Base-by-base conservation (phyloP, 2,797 vertebrate species). In the Cercopithecus hamlyni region DNA sequence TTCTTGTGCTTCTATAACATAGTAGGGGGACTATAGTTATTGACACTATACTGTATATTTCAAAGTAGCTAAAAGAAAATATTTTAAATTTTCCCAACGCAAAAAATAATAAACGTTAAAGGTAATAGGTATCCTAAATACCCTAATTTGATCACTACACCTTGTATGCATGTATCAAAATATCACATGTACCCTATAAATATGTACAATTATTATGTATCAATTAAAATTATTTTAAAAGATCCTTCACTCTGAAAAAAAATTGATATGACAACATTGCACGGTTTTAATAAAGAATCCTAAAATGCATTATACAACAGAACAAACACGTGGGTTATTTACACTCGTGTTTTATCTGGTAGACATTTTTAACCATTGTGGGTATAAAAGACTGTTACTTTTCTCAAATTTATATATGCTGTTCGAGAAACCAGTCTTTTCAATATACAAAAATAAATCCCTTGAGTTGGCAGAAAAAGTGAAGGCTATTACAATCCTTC, bases 221-320 rank as follows among this genome's bases (percentile, higher is more conserved):
- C 43, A 77, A 33, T 48, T 77, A 11, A 72, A 72, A 33, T 19
- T 10, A 48, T 73, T 75, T 73, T 9, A 27, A 45, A 33, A 77
- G 30, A 77, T 77, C 17, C 17, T 77, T 48, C 43, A 48, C 27
- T 33, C 75, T 48, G 27, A 77, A 77, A 77, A 77, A 77, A 27
- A 75, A 48, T 20, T 87, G 55, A 89, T 73, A 92, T 27, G 73
- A 96, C 77, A 92, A 58, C 50, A 61, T 88, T 50, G 72, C 36
- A 88, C 3, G 3, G 76, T 87, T 96, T 83, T 45, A 64, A 33
- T 64, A 64, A 86, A 96, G 30, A 97, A 94, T 93, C 27, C 45
- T 75, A 41, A 73, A 26, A 73, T 48, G n/a, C 70, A 84, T 93
- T 97, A 84, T 81, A 89, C 27, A 87, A 55, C 14, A 94, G 33